Percentiles rank a stretch among this genome's conserved stretches.
These are phyloP conservation scores for Scartelaos histophorus DNA, from an alignment of 2,113 vertebrate genomes.

Conservation along the genomic window DNA sequence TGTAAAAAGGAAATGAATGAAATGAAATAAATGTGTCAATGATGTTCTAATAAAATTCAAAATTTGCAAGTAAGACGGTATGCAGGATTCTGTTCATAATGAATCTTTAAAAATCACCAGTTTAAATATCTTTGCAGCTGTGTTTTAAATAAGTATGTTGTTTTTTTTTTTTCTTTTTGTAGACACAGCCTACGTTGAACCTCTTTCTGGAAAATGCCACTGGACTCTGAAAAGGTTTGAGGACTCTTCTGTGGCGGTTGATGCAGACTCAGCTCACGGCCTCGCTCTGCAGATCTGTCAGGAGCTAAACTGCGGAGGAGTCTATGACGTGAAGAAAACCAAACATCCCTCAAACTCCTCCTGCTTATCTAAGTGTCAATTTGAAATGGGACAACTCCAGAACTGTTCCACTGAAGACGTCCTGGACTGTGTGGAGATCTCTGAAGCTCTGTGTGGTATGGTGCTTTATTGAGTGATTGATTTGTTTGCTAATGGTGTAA, in stretches of 20 bases:
- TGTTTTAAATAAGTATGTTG: background rate
- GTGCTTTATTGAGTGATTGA: background rate
- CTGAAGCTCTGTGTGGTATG: constrained; percentile 56
- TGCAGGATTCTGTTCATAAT: too few species aligned
- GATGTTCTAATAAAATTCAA: too few species aligned
- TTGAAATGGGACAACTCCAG: constrained; percentile 35
- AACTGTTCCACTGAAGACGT: constrained; percentile 50
- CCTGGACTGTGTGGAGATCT: constrained; percentile 34
- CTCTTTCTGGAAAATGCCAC: constrained; percentile 26
- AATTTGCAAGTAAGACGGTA: too few species aligned
- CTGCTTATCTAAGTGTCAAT: constrained; percentile 59
- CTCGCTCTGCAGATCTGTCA: constrained; percentile 47
- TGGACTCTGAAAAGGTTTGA: constrained; percentile 49
- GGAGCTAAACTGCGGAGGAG: constrained; percentile 49
- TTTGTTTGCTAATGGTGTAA: background rate
- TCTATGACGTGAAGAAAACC: background rate
- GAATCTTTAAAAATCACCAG: too few species aligned
- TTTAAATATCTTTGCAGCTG: background rate
- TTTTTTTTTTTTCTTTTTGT: constrained; percentile 4
- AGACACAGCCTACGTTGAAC: constrained; percentile 44
- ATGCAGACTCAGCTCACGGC: background rate
- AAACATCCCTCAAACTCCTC: background rate
- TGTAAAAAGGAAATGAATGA: too few species aligned
- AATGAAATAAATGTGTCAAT: too few species aligned
- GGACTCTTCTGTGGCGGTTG: constrained; percentile 7